phyloP scores from a whole-genome alignment of 2,113 vertebrate species.

The Myxocyprinus asiaticus region DNA sequence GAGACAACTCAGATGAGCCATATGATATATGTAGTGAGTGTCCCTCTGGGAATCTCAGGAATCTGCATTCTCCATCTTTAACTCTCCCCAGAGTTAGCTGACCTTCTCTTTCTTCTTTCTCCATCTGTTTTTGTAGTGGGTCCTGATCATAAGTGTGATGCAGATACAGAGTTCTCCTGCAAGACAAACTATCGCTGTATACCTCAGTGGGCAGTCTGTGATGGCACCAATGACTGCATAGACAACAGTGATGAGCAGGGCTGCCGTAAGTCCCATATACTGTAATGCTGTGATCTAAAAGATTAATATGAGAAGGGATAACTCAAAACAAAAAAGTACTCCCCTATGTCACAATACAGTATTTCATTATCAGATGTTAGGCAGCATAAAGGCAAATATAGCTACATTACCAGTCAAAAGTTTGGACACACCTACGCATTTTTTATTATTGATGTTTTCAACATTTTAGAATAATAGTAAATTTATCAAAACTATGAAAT shows the following conservation, averaged over 20 bases:
- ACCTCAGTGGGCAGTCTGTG: slow-evolving; percentile 87
- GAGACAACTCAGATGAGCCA: slow-evolving; percentile 93
- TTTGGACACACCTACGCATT: no score
- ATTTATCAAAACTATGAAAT: no score
- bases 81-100: background rate
- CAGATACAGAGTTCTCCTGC: slow-evolving; percentile 91
- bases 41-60: background rate
- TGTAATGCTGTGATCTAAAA: slow-evolving; percentile 51
- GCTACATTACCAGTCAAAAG: no score
- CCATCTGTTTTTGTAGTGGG: slow-evolving; percentile 78
- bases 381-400: no score
- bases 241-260: slow-evolving; percentile 94
- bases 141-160: slow-evolving; percentile 88
- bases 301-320: slow-evolving; percentile 54
- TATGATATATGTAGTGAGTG: slow-evolving; percentile 90
- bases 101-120: background rate
- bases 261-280: slow-evolving; percentile 83
- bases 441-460: no score
- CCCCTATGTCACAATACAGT: slow-evolving; percentile 50
- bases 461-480: no score
- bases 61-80: no score
- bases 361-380: background rate
- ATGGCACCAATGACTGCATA: slow-evolving; percentile 89
- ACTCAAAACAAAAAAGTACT: slow-evolving; percentile 63
- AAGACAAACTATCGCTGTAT: slow-evolving; percentile 94